A percentile compares a stretch with the other conserved stretches of the same genome.
Conservation (phyloP, 2,888 invertebrate genomes). For the Synanthedon andrenaeformis region DNA sequence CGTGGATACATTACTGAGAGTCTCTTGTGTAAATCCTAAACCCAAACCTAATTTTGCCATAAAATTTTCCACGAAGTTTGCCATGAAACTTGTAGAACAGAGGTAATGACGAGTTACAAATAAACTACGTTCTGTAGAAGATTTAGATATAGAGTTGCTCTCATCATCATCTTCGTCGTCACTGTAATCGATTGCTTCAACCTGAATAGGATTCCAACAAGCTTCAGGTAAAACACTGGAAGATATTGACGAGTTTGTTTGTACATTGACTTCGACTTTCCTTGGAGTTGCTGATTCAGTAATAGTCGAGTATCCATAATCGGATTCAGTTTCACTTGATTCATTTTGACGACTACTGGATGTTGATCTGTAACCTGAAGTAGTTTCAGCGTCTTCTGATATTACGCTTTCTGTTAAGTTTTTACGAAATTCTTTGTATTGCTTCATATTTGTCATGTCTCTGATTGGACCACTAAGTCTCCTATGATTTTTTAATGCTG, state of each 20-base stretch:
- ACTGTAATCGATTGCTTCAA: constrained; percentile 44
- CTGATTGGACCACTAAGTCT: constrained; percentile 34
- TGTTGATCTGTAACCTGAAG: constrained; percentile 69
- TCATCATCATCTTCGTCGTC: constrained; percentile 46
- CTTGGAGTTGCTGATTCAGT: constrained; percentile 71
- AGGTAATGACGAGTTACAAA: constrained; percentile 67
- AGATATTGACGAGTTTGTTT: constrained; percentile 38
- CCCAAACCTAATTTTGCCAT: constrained; percentile 69
- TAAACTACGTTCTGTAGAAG: constrained; percentile 37
- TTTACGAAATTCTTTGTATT: constrained; percentile 12
- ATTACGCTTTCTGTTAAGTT: constrained; percentile 22
- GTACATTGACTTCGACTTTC: constrained; percentile 54
- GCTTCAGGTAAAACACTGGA: constrained; percentile 64
- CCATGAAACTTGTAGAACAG: constrained; percentile 76
- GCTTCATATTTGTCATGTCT: background rate
- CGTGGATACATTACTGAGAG: constrained; percentile 67
- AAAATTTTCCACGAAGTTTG: constrained; percentile 75
- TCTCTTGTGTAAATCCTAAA: constrained; percentile 68
- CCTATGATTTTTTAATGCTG: constrained; percentile 10
- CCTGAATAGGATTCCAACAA: constrained; percentile 57
- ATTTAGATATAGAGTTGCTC: constrained; percentile 29
- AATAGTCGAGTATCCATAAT: constrained; percentile 74
- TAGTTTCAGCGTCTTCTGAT: constrained; percentile 58
- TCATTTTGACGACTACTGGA: constrained; percentile 53
- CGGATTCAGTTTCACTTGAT: constrained; percentile 68